These are phyloP conservation scores for Murina feae DNA, from an alignment of 2,113 vertebrate species.

Conservation along the genomic window DNA sequence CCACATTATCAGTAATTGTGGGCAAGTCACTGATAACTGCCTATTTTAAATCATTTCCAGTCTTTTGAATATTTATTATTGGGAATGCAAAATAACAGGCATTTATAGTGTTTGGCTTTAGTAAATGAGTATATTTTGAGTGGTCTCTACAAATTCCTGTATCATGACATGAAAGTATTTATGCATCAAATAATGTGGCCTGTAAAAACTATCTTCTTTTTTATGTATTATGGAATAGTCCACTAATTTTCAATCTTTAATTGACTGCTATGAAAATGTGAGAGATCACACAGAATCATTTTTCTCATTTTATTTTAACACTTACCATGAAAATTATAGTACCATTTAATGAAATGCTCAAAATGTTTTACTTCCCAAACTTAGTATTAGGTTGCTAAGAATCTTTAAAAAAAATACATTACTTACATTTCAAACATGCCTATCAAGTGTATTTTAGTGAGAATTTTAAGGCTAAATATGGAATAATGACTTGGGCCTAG, in stretches of 20 bases:
- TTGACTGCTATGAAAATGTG: background rate
- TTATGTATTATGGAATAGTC: background rate
- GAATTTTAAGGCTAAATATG: background rate
- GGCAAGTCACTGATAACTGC: background rate
- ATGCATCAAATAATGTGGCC: background rate
- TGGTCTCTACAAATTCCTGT: background rate
- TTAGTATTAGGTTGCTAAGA: background rate
- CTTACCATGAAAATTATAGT: background rate
- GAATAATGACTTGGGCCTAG: background rate
- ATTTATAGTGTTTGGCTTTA: background rate
- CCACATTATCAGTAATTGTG: background rate
- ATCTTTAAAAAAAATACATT: background rate
- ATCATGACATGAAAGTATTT: background rate
- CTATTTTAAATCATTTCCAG: background rate
- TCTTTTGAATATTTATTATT: background rate
- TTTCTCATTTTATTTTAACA: background rate
- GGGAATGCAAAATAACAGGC: background rate
- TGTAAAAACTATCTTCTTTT: background rate
- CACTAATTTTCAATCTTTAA: background rate
- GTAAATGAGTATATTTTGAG: background rate
- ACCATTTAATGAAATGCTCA: background rate
- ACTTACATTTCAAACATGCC: background rate
- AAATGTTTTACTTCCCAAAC: constrained; percentile 6
- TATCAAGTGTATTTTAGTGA: background rate
- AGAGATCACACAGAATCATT: background rate